A percentile compares a stretch with the other conserved stretches of the same genome.
Conservation (phyloP, 2,113 vertebrate genomes). For the Scortum barcoo region DNA sequence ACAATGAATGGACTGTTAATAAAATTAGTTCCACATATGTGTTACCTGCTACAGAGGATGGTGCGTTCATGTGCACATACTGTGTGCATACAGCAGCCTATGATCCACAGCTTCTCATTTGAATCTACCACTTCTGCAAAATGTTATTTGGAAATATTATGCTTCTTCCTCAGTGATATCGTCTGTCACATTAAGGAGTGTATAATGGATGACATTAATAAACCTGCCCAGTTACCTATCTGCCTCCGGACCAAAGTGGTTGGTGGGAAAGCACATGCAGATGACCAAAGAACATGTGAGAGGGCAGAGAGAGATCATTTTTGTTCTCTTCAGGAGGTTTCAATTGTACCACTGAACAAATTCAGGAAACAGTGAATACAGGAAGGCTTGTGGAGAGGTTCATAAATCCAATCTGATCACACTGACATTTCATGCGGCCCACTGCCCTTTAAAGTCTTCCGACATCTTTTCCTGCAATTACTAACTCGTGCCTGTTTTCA, state of each 20-base stretch:
- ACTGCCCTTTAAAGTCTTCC: slow-evolving; percentile 12
- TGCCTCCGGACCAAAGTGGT: neutral
- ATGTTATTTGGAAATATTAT: neutral
- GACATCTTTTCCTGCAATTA: slow-evolving; percentile 20
- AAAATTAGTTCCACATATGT: neutral
- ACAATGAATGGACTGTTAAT: neutral
- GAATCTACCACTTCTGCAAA: neutral
- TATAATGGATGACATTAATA: slow-evolving; percentile 25
- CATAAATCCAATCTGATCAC: slow-evolving; percentile 26
- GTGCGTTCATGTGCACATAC: neutral
- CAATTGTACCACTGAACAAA: neutral
- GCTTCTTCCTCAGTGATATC: slow-evolving; percentile 2
- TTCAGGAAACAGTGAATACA: neutral
- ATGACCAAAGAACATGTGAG: neutral
- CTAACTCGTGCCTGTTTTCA: neutral
- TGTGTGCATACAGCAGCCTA: neutral
- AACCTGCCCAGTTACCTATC: neutral
- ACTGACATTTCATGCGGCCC: slow-evolving; percentile 9
- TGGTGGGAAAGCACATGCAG: neutral
- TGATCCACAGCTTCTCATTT: slow-evolving; percentile 8
- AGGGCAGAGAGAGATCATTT: neutral
- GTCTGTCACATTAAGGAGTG: slow-evolving; percentile 1
- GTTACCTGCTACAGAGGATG: neutral
- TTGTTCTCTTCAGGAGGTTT: neutral
- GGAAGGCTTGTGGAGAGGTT: neutral